Evolutionary conservation across 2,888 invertebrate genomes (phyloP), one percentile per base, ranked within the genome.

Genomic region (Hanleya hanleyi): DNA sequence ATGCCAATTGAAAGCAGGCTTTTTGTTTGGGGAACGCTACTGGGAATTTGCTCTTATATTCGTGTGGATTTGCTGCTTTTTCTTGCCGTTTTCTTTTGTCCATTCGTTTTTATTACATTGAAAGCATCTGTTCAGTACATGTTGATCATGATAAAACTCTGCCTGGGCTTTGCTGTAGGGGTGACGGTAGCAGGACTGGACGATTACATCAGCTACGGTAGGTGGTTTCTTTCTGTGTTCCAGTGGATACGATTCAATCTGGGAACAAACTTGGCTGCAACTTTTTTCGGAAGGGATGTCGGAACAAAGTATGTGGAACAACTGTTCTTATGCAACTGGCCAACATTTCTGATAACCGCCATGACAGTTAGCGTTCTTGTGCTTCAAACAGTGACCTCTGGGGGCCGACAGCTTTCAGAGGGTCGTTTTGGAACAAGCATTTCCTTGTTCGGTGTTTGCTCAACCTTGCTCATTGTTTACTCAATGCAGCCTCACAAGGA

Each of bases 221-320:
- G 33, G 1, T 80, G 81, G 74, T 79, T 85, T 36, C 67, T 86
- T 3, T 83, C 86, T 6, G 85, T 85, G 6, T 62, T 70, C 26
- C 84, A 86, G 69, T 87, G 87, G 87, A 71, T 83, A n/a, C 75
- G 74, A 37, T 87, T 87, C 65, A 87, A 87, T 61, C 79, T 86
- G 1, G 47, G 70, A 5, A 78, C 77, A 12, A 75, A 82, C 37
- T 68, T 73, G 18, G 71, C 81, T 6, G 67, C 78, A 0, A 57
- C 68, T 2, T 62, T 81, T 0, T 81, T 86, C 71, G 84, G 83
- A 3, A 15, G 29, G 26, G 62, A 41, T 18, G 65, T 66, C 15
- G 22, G 35, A 6, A n/a, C 61, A 5, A 51, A 62, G 15, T 82
- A 82, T 51, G 9, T 78, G 9, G 61, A 71, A 9, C 47, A 70